phyloP scores from a whole-genome alignment of 2,797 vertebrate species.

The Mareca penelope region DNA sequence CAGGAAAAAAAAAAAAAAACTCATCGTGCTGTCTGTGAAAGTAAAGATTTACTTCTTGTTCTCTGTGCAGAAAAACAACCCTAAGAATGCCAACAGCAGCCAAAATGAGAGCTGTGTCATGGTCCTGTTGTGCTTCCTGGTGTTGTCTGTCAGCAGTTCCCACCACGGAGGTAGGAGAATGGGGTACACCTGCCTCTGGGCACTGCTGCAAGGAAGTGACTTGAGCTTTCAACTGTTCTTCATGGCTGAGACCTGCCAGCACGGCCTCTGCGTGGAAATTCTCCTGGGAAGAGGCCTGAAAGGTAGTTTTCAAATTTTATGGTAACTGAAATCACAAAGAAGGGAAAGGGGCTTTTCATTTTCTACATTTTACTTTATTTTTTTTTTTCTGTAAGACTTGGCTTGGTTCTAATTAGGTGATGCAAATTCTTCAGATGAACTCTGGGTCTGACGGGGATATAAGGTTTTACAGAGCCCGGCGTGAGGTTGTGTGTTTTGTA shows the following conservation, averaged over 20 bases:
- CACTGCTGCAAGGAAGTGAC: background rate
- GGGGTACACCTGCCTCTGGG: slow-evolving; percentile 30
- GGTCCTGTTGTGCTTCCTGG: background rate
- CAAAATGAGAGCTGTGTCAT: background rate
- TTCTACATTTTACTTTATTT: background rate
- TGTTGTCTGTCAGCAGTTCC: background rate
- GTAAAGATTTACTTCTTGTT: background rate
- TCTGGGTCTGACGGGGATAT: slow-evolving; percentile 38
- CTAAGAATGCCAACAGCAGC: background rate
- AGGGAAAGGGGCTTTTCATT: background rate
- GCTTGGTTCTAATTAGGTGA: slow-evolving; percentile 66
- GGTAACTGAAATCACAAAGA: slow-evolving; percentile 12
- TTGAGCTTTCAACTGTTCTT: background rate
- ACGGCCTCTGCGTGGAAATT: background rate
- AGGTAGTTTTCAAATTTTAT: background rate
- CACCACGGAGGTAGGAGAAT: background rate
- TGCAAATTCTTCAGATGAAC: slow-evolving; percentile 55
- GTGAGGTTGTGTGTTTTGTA: slow-evolving; percentile 66
- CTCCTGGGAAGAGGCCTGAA: background rate
- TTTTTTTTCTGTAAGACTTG: background rate
- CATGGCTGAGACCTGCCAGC: background rate
- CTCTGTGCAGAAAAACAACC: background rate
- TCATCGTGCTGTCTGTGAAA: background rate
- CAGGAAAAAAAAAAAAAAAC: background rate
- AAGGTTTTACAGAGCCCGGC: slow-evolving; percentile 40